Percentiles rank a stretch among this genome's conserved stretches.
Evolutionary conservation across 2,888 invertebrate genomes (phyloP).

Genomic region (Euphydryas editha): DNA sequence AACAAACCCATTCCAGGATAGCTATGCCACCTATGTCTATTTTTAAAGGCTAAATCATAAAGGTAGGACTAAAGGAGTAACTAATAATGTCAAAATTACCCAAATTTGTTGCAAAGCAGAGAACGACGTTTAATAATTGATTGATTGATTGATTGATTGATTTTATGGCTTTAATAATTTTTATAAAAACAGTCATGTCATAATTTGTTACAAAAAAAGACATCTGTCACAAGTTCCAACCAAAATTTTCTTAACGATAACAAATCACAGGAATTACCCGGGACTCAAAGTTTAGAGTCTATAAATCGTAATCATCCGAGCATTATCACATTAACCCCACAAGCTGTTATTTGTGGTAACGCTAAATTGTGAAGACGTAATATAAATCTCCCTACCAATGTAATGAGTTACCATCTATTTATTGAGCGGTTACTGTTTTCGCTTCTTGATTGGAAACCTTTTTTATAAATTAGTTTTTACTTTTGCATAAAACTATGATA

Average conservation of each 20-base stretch:
- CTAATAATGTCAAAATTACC: too few relatives aligned
- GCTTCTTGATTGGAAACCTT: neutral
- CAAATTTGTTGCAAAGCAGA: too few relatives aligned
- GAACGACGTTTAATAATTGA: too few relatives aligned
- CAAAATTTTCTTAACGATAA: neutral
- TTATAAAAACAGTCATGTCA: neutral
- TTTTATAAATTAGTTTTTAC: neutral
- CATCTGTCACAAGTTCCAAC: neutral
- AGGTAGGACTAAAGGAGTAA: too few relatives aligned
- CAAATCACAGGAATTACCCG: neutral
- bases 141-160: too few relatives aligned
- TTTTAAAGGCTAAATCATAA: too few relatives aligned
- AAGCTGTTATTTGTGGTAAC: slow-evolving; percentile 1
- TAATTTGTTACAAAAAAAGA: neutral
- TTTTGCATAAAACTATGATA: too few relatives aligned
- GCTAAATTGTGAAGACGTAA: slow-evolving; percentile 1
- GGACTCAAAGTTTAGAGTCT: neutral
- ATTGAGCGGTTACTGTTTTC: neutral
- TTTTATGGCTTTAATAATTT: too few relatives aligned
- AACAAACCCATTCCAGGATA: too few relatives aligned
- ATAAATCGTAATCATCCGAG: slow-evolving; percentile 10
- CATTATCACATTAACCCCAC: neutral
- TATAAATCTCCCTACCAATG: slow-evolving; percentile 7
- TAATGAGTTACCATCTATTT: neutral
- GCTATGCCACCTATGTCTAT: too few relatives aligned